phyloP scores from a whole-genome alignment of 2,888 invertebrate species.

The Stramonita haemastoma region DNA sequence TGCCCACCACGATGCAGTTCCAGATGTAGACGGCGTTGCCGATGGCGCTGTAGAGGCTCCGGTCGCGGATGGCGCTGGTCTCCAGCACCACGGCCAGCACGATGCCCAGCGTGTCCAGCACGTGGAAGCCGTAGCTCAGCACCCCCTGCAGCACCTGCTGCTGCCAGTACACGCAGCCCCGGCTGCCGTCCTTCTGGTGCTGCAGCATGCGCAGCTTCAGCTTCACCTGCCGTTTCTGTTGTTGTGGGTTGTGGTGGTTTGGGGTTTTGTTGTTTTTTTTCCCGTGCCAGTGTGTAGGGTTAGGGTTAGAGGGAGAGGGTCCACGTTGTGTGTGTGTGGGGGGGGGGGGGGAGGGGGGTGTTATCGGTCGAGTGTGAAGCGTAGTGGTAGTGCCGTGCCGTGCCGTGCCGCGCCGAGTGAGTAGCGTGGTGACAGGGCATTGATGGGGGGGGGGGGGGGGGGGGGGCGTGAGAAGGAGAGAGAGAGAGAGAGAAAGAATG shows the following conservation, averaged over 20 bases:
- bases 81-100: conserved; percentile 19
- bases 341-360: no score
- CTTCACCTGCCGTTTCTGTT: conserved; percentile 38
- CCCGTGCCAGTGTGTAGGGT: not conserved
- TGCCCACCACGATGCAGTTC: conserved; percentile 28
- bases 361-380: no score
- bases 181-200: not conserved
- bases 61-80: not conserved
- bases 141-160: conserved; percentile 22
- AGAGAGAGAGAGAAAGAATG: no score
- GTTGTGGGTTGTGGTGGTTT: not conserved
- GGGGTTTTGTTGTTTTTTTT: no score
- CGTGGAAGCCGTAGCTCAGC: conserved; percentile 26
- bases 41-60: not conserved
- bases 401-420: no score
- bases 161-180: conserved; percentile 3
- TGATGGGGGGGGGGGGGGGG: no score
- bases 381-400: no score
- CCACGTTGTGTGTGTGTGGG: no score
- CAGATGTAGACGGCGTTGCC: not conserved
- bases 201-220: conserved; percentile 28
- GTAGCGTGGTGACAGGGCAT: no score
- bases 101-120: conserved; percentile 18
- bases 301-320: no score
- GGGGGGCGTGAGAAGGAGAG: no score